A percentile compares a stretch with the other conserved stretches of the same genome.
These are phyloP conservation scores for Suncus etruscus DNA, from an alignment of 2,113 vertebrate genomes.

Conservation along the genomic window DNA sequence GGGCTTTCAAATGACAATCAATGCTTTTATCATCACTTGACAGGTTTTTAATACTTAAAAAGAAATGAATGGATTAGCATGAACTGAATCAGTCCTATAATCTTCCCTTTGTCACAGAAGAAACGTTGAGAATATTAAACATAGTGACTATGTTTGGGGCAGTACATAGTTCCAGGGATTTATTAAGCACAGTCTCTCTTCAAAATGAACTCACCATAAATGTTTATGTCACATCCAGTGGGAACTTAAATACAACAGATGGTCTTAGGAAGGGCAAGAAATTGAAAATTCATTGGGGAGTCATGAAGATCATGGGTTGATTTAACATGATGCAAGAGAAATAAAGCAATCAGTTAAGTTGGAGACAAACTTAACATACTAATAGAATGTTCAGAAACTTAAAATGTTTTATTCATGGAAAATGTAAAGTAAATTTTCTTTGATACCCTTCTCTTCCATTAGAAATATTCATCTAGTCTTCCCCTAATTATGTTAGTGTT, in stretches of 20 bases:
- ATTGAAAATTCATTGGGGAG: neutral
- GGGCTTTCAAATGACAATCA: neutral
- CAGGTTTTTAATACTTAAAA: slow-evolving; percentile 40
- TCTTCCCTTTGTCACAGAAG: neutral
- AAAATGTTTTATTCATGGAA: slow-evolving; percentile 38
- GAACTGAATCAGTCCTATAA: neutral
- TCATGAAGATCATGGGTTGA: neutral
- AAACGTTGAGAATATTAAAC: slow-evolving; percentile 53
- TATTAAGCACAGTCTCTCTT: slow-evolving; percentile 33
- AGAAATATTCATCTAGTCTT: neutral
- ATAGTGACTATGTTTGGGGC: neutral
- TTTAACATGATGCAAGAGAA: slow-evolving; percentile 37
- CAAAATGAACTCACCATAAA: slow-evolving; percentile 44
- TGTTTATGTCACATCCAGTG: slow-evolving; percentile 15
- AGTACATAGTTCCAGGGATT: slow-evolving; percentile 26
- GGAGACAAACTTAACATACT: slow-evolving; percentile 21
- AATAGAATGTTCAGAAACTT: slow-evolving; percentile 51
- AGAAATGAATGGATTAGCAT: neutral
- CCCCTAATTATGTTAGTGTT: slow-evolving; percentile 19
- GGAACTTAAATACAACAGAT: neutral
- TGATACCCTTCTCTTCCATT: neutral
- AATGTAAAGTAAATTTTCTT: slow-evolving; percentile 26
- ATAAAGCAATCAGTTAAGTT: neutral
- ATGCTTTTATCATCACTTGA: slow-evolving; percentile 24
- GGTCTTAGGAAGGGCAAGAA: slow-evolving; percentile 25